phyloP scores from a whole-genome alignment of 92 coral and sea anemone species.

The Hydrozoanthus gracilis region DNA sequence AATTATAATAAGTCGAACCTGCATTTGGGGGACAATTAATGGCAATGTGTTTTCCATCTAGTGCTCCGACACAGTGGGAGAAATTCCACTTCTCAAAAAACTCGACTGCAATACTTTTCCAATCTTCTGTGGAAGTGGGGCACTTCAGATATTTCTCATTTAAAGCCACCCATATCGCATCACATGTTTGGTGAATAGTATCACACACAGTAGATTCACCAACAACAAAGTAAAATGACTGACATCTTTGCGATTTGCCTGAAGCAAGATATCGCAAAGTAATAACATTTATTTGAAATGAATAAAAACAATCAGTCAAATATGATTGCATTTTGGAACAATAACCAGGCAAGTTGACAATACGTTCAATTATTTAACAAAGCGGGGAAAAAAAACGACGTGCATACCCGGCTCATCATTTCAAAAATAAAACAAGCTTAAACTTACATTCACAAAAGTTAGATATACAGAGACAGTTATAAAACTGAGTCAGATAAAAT shows the following conservation, averaged over 20 bases:
- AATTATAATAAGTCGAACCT: constrained; percentile 27
- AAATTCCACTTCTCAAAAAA: constrained; percentile 21
- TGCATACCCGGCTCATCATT: constrained; percentile 31
- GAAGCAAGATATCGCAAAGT: constrained; percentile 37
- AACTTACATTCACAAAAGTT: constrained; percentile 20
- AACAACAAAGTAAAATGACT: constrained; percentile 30
- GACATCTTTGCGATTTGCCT: constrained; percentile 36
- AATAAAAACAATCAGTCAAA: constrained; percentile 8
- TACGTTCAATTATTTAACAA: constrained; percentile 20
- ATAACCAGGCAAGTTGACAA: constrained; percentile 27
- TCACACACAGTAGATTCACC: constrained; percentile 27
- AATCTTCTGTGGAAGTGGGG: constrained; percentile 23
- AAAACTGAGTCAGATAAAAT: constrained; percentile 13
- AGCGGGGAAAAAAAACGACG: constrained; percentile 15
- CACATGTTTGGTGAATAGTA: constrained; percentile 22
- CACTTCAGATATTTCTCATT: constrained; percentile 27
- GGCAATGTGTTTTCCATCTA: constrained; percentile 11
- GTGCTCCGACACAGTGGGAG: constrained; percentile 16
- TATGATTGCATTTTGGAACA: background rate
- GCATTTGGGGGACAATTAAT: constrained; percentile 26
- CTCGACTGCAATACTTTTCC: constrained; percentile 7
- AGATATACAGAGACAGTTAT: constrained; percentile 15
- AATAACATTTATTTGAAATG: constrained; percentile 20
- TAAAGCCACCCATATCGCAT: constrained; percentile 16
- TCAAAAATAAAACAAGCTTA: constrained; percentile 21